A percentile compares a stretch with the other conserved stretches of the same genome.
These are phyloP conservation scores for Portunus trituberculatus DNA, from an alignment of 1,140 invertebrate species.

Conservation along the genomic window DNA sequence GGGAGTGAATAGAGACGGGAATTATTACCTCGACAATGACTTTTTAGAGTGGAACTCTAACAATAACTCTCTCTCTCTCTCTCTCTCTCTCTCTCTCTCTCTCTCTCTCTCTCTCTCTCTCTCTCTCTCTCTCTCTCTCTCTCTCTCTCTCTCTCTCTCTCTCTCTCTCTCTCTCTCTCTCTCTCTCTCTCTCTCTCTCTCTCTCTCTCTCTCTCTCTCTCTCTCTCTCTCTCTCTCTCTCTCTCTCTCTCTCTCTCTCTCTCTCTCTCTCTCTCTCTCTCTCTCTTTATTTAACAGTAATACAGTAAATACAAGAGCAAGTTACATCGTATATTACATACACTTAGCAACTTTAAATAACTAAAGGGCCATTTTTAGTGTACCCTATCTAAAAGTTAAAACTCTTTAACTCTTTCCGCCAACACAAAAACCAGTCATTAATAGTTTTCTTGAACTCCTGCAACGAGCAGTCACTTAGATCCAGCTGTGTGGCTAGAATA, in stretches of 20 bases:
- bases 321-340: too few relatives aligned
- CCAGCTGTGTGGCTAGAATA: too few relatives aligned
- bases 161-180: background rate
- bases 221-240: background rate
- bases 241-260: background rate
- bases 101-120: conserved; percentile 20
- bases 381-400: too few relatives aligned
- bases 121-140: conserved; percentile 20
- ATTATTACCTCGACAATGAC: background rate
- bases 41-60: background rate
- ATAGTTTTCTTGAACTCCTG: too few relatives aligned
- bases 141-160: conserved; percentile 20
- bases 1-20: background rate
- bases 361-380: too few relatives aligned
- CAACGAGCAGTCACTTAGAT: too few relatives aligned
- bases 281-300: too few relatives aligned
- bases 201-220: background rate
- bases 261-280: too few relatives aligned
- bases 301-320: too few relatives aligned
- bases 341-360: too few relatives aligned
- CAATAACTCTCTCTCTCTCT: background rate
- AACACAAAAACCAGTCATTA: too few relatives aligned
- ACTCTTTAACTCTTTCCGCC: too few relatives aligned
- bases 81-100: conserved; percentile 20
- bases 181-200: background rate